Percentiles rank a stretch among this genome's conserved stretches.
Evolutionary conservation across 2,888 invertebrate species (phyloP).

Genomic region (Halocaridina rubra): DNA sequence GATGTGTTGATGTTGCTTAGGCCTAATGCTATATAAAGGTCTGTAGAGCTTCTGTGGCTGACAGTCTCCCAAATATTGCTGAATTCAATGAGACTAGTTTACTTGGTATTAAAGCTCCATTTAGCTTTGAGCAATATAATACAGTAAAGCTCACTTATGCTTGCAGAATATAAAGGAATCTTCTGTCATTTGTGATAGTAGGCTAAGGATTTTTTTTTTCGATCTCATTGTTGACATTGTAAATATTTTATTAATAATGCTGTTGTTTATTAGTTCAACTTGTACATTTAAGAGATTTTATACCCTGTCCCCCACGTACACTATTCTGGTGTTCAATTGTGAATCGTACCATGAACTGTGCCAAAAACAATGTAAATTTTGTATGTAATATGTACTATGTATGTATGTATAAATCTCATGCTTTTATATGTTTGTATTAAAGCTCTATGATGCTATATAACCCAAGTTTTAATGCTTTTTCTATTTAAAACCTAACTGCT

Average conservation of each 20-base stretch:
- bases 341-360: conserved; percentile 43
- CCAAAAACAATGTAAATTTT: conserved; percentile 44
- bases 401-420: conserved; percentile 16
- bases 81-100: background rate
- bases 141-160: background rate
- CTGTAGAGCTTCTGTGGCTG: too few relatives aligned
- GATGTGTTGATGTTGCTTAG: background rate
- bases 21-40: background rate
- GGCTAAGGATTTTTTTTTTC: background rate
- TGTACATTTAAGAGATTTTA: background rate
- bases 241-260: background rate
- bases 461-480: background rate
- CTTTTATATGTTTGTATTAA: conserved; percentile 50
- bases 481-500: too few relatives aligned
- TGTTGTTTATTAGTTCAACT: conserved; percentile 47
- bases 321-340: conserved; percentile 23
- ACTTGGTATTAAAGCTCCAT: background rate
- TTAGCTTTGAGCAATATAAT: background rate
- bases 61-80: background rate
- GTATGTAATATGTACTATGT: conserved; percentile 12
- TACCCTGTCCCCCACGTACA: too few relatives aligned
- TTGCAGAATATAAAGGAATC: too few relatives aligned
- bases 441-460: conserved; percentile 32
- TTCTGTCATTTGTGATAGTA: conserved; percentile 44
- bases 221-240: conserved; percentile 43